Percentiles rank a stretch among this genome's conserved stretches.
Conservation (phyloP, 2,797 vertebrate species). For the Sebastes trivittatus region DNA sequence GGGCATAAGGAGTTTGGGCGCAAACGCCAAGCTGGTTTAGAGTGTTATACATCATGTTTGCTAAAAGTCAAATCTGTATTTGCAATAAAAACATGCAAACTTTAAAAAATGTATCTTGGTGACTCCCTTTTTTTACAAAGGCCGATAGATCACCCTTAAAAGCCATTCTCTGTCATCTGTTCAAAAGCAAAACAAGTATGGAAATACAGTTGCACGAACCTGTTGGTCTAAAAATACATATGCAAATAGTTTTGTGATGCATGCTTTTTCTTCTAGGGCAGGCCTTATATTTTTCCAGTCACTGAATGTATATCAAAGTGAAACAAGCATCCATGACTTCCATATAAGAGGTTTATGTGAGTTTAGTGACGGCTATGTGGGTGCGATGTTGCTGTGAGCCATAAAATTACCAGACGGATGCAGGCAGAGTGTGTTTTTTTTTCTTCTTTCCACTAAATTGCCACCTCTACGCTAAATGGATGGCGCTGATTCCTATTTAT, state of each 20-base stretch:
- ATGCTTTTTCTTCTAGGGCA: background rate
- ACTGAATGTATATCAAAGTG: constrained; percentile 17
- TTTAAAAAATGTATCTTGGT: background rate
- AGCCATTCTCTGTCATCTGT: background rate
- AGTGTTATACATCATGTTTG: background rate
- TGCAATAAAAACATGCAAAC: background rate
- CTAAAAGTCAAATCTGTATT: background rate
- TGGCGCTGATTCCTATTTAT: background rate
- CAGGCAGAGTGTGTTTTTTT: background rate
- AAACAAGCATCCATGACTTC: constrained; percentile 15
- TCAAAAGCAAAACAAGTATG: background rate
- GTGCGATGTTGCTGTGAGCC: background rate
- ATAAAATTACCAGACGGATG: background rate
- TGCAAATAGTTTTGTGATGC: background rate
- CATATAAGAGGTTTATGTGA: constrained; percentile 6
- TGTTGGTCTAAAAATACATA: background rate
- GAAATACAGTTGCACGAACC: background rate
- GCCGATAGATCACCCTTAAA: background rate
- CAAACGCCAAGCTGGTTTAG: background rate
- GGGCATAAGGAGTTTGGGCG: background rate
- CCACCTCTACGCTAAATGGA: background rate
- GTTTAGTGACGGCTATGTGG: background rate
- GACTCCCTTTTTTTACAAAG: background rate
- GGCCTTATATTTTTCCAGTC: background rate
- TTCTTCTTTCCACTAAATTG: background rate